Base-by-base conservation (phyloP, 2,888 invertebrate species). In the Bugulina stolonifera region DNA sequence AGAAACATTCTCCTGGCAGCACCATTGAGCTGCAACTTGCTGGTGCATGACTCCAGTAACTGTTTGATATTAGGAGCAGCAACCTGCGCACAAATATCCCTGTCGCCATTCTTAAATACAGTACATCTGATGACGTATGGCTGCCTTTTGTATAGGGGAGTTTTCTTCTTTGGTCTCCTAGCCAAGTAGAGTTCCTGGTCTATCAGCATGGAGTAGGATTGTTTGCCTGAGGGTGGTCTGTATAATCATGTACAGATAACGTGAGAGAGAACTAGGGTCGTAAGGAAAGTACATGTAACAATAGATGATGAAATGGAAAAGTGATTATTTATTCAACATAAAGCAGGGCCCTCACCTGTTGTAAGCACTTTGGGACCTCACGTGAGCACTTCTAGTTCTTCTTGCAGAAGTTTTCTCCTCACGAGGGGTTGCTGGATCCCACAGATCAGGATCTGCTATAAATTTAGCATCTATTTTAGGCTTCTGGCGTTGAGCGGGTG, bases 1-100 rank as follows among this genome's bases (percentile, higher is more conserved):
- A 82, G 76, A 74, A 83, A 84, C 14, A 83, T 75, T n/a, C 82
- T 75, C 14, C 84, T 76, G 1, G 82, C 84, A 72, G 84, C 83
- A 76, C 80, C 79, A 23, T 79, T 78, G 70, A 84, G 73, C 0
- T 77, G 76, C 32, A 84, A 78, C 73, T 80, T 81, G 10, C 81
- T 81, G 70, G 84, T 84, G 73, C 81, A 80, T 69, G 76, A 75
- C 72, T 83, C 82, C 75, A 84, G 74, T 69, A 84, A 77, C 83
- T 80, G 76, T 78, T 81, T 82, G 57, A 83, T 77, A 55, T 74
- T 81, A 5, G 82, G 80, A 18, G 82, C 83, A 25, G 82, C 81
- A 23, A 80, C 75, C 75, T 78, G 77, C n/a, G 78, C 74, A 75
- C 77, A 79, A 5, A 73, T 77, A 72, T 81, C 81, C 69, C 81